These are phyloP conservation scores for Eubasilissa splendida DNA, from an alignment of 2,888 invertebrate genomes.

Conservation along the genomic window DNA sequence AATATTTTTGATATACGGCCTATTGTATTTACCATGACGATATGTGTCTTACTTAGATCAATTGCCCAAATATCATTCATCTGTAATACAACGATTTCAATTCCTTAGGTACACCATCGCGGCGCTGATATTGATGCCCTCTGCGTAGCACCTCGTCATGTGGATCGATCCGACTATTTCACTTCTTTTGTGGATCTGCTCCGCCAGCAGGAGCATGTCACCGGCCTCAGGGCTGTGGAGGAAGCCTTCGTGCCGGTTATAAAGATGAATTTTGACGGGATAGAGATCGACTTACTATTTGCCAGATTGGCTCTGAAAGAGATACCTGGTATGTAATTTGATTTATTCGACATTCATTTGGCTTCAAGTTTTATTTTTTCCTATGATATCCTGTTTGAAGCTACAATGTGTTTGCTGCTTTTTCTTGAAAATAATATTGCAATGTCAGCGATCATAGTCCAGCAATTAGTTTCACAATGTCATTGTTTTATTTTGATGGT, in stretches of 20 bases:
- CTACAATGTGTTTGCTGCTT: too few relatives aligned
- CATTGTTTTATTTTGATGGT: too few relatives aligned
- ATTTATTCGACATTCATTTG: neutral
- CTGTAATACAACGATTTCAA: conserved; percentile 9
- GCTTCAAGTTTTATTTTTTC: too few relatives aligned
- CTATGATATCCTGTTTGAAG: too few relatives aligned
- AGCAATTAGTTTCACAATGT: too few relatives aligned
- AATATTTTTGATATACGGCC: too few relatives aligned
- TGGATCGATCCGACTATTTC: conserved; percentile 95
- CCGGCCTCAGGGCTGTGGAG: conserved; percentile 83
- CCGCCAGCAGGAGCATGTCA: conserved; percentile 85
- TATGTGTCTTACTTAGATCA: too few relatives aligned
- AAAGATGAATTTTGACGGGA: conserved; percentile 98
- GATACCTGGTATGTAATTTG: conserved; percentile 81
- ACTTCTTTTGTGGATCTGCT: conserved; percentile 93
- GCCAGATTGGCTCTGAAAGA: conserved; percentile 95
- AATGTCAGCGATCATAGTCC: too few relatives aligned
- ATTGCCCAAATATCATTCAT: too few relatives aligned
- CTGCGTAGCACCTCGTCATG: conserved; percentile 97
- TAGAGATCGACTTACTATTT: conserved; percentile 99
- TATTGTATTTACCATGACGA: too few relatives aligned
- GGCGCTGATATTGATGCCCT: conserved; percentile 99
- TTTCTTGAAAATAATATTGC: too few relatives aligned
- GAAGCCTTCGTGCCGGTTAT: conserved; percentile 99
- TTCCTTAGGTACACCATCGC: conserved; percentile 86